Evolutionary conservation across 2,797 vertebrate species (phyloP), one percentile per base, ranked within the genome.

Genomic region (Falco columbarius): DNA sequence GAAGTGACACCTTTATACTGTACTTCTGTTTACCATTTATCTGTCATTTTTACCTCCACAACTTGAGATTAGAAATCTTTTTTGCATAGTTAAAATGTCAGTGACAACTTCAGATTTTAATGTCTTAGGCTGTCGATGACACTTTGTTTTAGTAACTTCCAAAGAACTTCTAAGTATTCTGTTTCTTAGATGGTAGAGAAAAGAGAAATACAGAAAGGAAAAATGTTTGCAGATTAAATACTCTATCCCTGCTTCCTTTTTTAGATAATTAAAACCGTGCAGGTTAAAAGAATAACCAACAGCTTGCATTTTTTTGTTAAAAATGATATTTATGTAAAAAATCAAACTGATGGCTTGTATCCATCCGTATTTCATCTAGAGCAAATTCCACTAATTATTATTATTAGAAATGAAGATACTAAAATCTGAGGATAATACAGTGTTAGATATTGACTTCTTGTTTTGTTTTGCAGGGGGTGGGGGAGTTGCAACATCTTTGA

Each of bases 1-100:
- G 51, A 95, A 95, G 71, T 91, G 93, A 94, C 90, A 97, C 74
- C 88, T 97, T 97, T 94, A 82, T 89, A 89, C 70, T 86, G 34
- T 80, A 92, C 54, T 80, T 92, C 83, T 93, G 58, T 94, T 96
- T 95, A 86, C 90, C 54, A 8, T 93, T 95, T 95, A 85, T 76
- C 92, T 92, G 86, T 91, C 90, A 90, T 80, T 92, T 95, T 96
- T 96, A 70, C 47, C 74, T 80, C 74, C 58, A 67, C 40, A 90
- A 67, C 83, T 61, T 95, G 19, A 96, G 80, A 94, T 85, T 76
- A 94, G 81, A 93, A 89, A 70, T 89, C 32, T 93, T 96, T 93
- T 95, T 71, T 87, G 86, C 92, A 94, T 81, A 92, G 80, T 68
- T 80, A 94, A 95, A 89, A 74, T 92, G 67, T 86, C 91, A 89